Conservation (phyloP, 2,888 invertebrate genomes). For the Melanostoma scalare region DNA sequence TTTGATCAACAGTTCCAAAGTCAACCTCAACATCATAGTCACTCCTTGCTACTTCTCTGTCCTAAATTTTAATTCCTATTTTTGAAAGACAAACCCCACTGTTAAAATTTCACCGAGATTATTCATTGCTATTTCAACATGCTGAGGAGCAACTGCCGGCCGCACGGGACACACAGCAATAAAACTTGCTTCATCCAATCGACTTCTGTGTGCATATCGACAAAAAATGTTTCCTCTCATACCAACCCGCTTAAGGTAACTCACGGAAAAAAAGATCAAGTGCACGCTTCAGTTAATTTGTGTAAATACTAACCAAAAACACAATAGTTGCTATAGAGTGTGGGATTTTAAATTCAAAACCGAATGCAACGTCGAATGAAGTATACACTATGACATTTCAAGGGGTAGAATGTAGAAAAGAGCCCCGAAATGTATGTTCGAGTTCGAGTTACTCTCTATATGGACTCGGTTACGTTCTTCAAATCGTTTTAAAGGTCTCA, state of each 20-base stretch:
- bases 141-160: slow-evolving; percentile 32
- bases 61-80: too few relatives aligned
- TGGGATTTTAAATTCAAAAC: slow-evolving; percentile 34
- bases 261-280: slow-evolving; percentile 62
- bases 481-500: slow-evolving; percentile 55
- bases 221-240: slow-evolving; percentile 26
- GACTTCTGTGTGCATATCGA: slow-evolving; percentile 51
- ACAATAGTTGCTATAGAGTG: slow-evolving; percentile 22
- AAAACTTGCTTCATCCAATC: slow-evolving; percentile 26
- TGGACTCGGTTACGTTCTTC: slow-evolving; percentile 34
- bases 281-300: slow-evolving; percentile 72
- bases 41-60: too few relatives aligned
- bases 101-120: slow-evolving; percentile 6
- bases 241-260: slow-evolving; percentile 16
- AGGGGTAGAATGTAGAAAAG: slow-evolving; percentile 26
- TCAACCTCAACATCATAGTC: too few relatives aligned
- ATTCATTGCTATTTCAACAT: slow-evolving; percentile 37
- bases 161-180: slow-evolving; percentile 42
- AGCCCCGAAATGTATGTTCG: slow-evolving; percentile 12
- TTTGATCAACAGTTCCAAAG: too few relatives aligned
- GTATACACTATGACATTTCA: slow-evolving; percentile 26
- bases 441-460: slow-evolving; percentile 14
- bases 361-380: slow-evolving; percentile 39
- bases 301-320: slow-evolving; percentile 60
- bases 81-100: slow-evolving; percentile 23